Evolutionary conservation across 2,113 vertebrate genomes (phyloP).

Genomic region (rabbit (Oryctolagus cuniculus)): DNA sequence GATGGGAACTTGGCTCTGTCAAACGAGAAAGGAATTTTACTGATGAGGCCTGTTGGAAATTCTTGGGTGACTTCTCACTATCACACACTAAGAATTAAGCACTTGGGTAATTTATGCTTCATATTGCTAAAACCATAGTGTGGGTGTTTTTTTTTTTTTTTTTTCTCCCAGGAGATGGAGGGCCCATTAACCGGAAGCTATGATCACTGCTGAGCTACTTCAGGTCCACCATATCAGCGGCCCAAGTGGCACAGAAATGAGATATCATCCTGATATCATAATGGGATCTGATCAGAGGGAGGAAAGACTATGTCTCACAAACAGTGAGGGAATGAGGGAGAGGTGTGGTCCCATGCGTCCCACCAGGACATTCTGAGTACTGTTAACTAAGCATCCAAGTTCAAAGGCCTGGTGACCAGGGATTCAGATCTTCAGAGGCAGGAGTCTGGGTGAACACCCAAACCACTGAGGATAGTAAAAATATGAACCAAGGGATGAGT

Average conservation of each 20-base stretch:
- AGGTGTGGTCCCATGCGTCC: background rate
- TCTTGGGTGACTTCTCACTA: background rate
- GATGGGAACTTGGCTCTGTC: background rate
- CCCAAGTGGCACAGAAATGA: background rate
- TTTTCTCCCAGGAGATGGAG: background rate
- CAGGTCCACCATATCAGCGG: no score
- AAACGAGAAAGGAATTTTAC: background rate
- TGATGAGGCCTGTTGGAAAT: background rate
- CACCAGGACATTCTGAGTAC: background rate
- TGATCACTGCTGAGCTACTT: no score
- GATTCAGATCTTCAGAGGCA: no score
- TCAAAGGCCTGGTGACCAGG: background rate
- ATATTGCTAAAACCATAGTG: background rate
- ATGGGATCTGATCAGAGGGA: background rate
- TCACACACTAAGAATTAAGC: background rate
- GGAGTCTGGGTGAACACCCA: no score
- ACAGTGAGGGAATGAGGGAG: no score
- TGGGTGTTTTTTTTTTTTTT: background rate
- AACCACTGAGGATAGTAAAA: background rate
- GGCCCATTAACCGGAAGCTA: background rate
- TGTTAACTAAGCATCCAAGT: background rate
- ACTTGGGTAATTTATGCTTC: background rate
- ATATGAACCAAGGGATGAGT: background rate
- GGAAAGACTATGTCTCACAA: background rate
- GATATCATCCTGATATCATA: rapidly evolving